phyloP scores from a whole-genome alignment of 2,888 invertebrate species.

The Tromatobia lineatoria region DNA sequence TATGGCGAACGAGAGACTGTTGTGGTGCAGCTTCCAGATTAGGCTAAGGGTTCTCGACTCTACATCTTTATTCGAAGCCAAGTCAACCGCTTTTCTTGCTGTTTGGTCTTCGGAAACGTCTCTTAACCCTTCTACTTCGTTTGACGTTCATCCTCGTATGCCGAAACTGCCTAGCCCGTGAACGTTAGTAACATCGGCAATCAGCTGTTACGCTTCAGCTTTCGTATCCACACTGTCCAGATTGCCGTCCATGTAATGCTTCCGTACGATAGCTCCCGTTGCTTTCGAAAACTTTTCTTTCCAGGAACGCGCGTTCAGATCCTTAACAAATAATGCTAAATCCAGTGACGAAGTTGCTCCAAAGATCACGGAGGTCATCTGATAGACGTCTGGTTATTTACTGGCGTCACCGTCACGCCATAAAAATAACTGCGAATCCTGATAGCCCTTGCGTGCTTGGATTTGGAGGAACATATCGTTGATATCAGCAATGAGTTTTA shows the following conservation, averaged over 20 bases:
- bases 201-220: conserved; percentile 66
- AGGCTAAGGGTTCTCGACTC: background rate
- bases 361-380: conserved; percentile 73
- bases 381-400: conserved; percentile 58
- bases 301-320: conserved; percentile 64
- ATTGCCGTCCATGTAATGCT: conserved; percentile 77
- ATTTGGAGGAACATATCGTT: conserved; percentile 51
- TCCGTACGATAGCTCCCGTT: conserved; percentile 49
- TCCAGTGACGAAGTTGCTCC: conserved; percentile 53
- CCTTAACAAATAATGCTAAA: conserved; percentile 57
- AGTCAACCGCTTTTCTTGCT: background rate
- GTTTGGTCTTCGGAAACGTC: conserved; percentile 9
- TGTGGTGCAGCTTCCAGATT: background rate
- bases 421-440: conserved; percentile 70
- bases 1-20: background rate
- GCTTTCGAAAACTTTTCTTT: conserved; percentile 44
- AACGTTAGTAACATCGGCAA: conserved; percentile 60
- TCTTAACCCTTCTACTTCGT: conserved; percentile 35
- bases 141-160: conserved; percentile 69
- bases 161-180: conserved; percentile 69
- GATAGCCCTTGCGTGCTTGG: conserved; percentile 71
- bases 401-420: conserved; percentile 57
- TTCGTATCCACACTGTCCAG: conserved; percentile 71
- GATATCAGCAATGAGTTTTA: conserved; percentile 52
- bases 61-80: background rate